Evolutionary conservation across 2,113 vertebrate species (phyloP).

Genomic region (Melospiza georgiana): DNA sequence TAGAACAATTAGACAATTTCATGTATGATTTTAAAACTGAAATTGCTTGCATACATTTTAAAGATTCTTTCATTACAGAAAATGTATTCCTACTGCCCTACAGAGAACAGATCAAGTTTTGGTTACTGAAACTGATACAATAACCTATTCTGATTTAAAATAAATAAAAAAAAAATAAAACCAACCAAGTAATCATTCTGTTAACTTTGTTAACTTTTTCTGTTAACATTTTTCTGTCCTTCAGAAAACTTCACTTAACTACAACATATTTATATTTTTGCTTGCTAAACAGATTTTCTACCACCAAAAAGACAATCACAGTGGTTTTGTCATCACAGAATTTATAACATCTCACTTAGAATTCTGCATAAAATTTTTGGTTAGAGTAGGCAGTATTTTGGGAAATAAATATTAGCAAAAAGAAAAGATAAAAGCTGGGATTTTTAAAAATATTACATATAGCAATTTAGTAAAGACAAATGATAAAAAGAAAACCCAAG

Average conservation of each 20-base stretch:
- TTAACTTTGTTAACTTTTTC: not conserved
- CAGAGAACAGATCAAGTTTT: slow-evolving; percentile 19
- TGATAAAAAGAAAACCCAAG: not conserved
- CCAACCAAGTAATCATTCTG: not conserved
- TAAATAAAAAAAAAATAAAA: not conserved
- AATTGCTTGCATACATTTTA: slow-evolving; percentile 47
- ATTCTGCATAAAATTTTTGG: not conserved
- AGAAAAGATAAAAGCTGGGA: not conserved
- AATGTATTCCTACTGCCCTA: not conserved
- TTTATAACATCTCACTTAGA: not conserved
- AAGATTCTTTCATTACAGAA: slow-evolving; percentile 41
- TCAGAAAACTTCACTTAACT: slow-evolving; percentile 1
- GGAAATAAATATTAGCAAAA: not conserved
- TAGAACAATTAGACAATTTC: slow-evolving; percentile 32
- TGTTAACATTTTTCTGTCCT: not conserved
- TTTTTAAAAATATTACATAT: not conserved
- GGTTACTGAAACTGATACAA: not conserved
- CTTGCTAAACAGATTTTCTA: not conserved
- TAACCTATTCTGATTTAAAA: not conserved
- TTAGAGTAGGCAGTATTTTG: not conserved
- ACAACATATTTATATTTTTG: not conserved
- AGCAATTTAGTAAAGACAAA: not conserved
- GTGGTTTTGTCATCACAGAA: not conserved
- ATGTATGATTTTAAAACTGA: slow-evolving; percentile 46
- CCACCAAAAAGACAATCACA: not conserved